Evolutionary conservation across 2,888 invertebrate species (phyloP), one percentile per base, ranked within the genome.

Genomic region (Andrena minutula): DNA sequence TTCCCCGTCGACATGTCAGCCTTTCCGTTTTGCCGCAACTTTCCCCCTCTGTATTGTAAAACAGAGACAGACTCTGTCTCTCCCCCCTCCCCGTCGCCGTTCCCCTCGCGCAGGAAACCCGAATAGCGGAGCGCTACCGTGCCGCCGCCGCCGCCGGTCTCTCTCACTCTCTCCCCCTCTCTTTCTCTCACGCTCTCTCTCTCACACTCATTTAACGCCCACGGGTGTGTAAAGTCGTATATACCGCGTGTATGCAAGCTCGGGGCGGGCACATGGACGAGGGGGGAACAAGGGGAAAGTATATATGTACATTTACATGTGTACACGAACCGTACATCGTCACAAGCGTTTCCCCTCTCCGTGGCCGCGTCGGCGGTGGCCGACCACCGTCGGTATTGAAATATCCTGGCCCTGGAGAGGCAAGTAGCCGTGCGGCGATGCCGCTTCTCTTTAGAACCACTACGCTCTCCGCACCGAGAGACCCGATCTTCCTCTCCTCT

Each of bases 331-430:
- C 66, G 75, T 66, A 76, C 86, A 77, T 75, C 84, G 84, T 76
- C 80, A 77, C 75, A 72, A 70, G 68, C 82, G 75, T 66, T 81
- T 87, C 84, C 87, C 83, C 83, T 84, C 79, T 79, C 71, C 68
- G 64, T 69, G 65, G 75, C 81, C 84, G 75, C 88, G 79, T 77
- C 86, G 88, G 83, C 86, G 83, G 88, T 88, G 88, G 82, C 82
- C 83, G 88, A 88, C 85, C 88, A 86, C 86, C 87, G 88, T 82
- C 79, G 89, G 90, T 91, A 91, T 91, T 90, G 91, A 91, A 92
- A 92, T 91, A 92, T 91, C 90, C 90, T 90, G 90, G 89, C 88
- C 86, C 89, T 90, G 88, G 88, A 90, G 89, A 86, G 88, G 75
- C 79, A 85, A 89, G 89, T 86, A 87, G 85, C 85, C 86, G 90